Conservation (phyloP, 2,888 invertebrate species). For the Nysson spinosus region DNA sequence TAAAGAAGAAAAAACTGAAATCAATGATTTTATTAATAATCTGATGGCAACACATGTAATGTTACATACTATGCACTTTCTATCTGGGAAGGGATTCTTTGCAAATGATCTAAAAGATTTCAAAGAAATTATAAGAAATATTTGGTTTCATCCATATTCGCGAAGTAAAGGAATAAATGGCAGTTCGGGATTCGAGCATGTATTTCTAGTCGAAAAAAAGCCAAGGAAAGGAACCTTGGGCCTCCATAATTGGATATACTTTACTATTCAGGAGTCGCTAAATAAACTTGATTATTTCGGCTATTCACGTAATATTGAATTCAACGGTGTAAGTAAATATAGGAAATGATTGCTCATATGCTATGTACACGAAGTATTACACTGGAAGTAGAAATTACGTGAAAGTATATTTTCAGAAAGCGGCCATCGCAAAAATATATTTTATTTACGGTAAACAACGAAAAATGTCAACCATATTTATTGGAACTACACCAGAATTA, state of each 20-base stretch:
- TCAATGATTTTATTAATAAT: slow-evolving; percentile 54
- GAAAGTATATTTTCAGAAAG: slow-evolving; percentile 65
- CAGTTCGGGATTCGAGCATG: slow-evolving; percentile 82
- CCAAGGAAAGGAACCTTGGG: slow-evolving; percentile 77
- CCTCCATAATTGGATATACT: slow-evolving; percentile 81
- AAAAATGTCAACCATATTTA: slow-evolving; percentile 76
- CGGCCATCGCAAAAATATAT: slow-evolving; percentile 69
- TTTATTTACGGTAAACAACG: slow-evolving; percentile 73
- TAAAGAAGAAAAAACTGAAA: slow-evolving; percentile 42
- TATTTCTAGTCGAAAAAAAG: slow-evolving; percentile 81
- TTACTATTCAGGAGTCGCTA: slow-evolving; percentile 77
- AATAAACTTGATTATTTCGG: slow-evolving; percentile 77
- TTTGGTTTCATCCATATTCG: slow-evolving; percentile 78
- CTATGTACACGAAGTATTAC: background rate
- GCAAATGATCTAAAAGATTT: slow-evolving; percentile 52
- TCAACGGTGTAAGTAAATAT: slow-evolving; percentile 64
- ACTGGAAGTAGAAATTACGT: too few species aligned
- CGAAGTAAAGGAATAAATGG: slow-evolving; percentile 75
- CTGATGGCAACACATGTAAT: slow-evolving; percentile 46
- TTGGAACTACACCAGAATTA: slow-evolving; percentile 80
- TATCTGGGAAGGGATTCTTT: slow-evolving; percentile 54
- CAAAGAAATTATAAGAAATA: slow-evolving; percentile 61
- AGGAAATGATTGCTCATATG: background rate
- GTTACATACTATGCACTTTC: slow-evolving; percentile 51
- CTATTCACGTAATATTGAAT: slow-evolving; percentile 65